Evolutionary conservation across 2,888 invertebrate genomes (phyloP).

Genomic region (Isoperla grammatica): DNA sequence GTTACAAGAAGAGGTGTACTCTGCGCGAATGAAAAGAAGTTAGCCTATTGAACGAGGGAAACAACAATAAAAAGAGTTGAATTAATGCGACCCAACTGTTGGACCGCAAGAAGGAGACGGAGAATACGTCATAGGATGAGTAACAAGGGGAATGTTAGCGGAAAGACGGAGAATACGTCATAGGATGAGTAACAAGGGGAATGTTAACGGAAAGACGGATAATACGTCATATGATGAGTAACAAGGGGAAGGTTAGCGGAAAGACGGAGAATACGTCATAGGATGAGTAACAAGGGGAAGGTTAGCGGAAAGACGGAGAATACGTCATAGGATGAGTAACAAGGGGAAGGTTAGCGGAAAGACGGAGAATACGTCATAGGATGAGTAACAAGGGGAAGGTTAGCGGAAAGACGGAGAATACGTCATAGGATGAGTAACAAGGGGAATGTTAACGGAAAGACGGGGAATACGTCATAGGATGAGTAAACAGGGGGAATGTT

Average conservation of each 20-base stretch:
- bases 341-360: slow-evolving; percentile 1
- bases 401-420: not conserved
- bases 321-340: too few relatives aligned
- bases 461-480: not conserved
- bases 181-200: not conserved
- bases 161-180: not conserved
- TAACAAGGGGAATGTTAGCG: not conserved
- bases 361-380: not conserved
- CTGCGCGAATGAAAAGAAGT: too few relatives aligned
- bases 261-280: not conserved
- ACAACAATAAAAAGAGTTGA: too few relatives aligned
- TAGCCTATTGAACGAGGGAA: too few relatives aligned
- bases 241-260: not conserved
- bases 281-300: not conserved
- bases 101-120: too few relatives aligned
- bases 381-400: not conserved
- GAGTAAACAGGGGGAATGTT: not conserved
- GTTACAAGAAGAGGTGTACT: too few relatives aligned
- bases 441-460: slow-evolving; percentile 1
- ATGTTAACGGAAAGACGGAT: not conserved
- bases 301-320: not conserved
- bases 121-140: too few relatives aligned
- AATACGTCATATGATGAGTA: too few relatives aligned
- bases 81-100: too few relatives aligned
- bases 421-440: not conserved